Conservation (phyloP, 2,888 invertebrate genomes). For the Lobophora halterata region DNA sequence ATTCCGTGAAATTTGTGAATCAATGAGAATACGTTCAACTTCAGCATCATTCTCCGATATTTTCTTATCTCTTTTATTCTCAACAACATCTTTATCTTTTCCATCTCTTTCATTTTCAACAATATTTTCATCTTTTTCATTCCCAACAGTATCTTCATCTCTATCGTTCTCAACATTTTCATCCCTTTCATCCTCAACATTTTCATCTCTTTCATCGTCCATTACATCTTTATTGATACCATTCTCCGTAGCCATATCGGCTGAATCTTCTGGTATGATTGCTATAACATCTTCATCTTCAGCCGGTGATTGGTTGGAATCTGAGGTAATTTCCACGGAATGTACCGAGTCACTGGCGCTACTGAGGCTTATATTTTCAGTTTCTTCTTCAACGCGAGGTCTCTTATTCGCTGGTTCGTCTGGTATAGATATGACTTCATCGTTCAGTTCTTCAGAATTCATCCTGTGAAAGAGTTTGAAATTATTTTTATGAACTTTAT, state of each 20-base stretch:
- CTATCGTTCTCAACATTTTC: too few species aligned
- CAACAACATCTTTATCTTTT: slow-evolving; percentile 3
- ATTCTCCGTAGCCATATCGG: too few species aligned
- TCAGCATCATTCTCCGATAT: too few species aligned
- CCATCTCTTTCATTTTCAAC: neutral
- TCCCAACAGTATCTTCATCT: neutral
- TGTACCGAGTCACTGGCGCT: slow-evolving; percentile 56
- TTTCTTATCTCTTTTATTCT: too few species aligned
- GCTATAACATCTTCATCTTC: too few species aligned
- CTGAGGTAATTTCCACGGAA: slow-evolving; percentile 47
- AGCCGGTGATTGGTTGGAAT: slow-evolving; percentile 46
- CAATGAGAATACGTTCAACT: too few species aligned
- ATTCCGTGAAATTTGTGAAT: too few species aligned
- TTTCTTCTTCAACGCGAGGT: slow-evolving; percentile 42
- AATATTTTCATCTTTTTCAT: neutral
- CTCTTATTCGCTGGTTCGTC: slow-evolving; percentile 59
- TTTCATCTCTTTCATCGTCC: too few species aligned
- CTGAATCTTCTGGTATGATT: too few species aligned
- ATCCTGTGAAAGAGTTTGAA: slow-evolving; percentile 40
- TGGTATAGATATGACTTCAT: slow-evolving; percentile 45
- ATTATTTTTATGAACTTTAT: too few species aligned
- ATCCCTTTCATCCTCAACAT: too few species aligned
- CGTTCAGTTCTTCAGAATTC: slow-evolving; percentile 33
- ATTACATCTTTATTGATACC: too few species aligned
- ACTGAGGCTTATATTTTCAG: slow-evolving; percentile 45